A percentile compares a stretch with the other conserved stretches of the same genome.
Conservation (phyloP, 2,888 invertebrate species). For the Leptarthrus brevirostris region DNA sequence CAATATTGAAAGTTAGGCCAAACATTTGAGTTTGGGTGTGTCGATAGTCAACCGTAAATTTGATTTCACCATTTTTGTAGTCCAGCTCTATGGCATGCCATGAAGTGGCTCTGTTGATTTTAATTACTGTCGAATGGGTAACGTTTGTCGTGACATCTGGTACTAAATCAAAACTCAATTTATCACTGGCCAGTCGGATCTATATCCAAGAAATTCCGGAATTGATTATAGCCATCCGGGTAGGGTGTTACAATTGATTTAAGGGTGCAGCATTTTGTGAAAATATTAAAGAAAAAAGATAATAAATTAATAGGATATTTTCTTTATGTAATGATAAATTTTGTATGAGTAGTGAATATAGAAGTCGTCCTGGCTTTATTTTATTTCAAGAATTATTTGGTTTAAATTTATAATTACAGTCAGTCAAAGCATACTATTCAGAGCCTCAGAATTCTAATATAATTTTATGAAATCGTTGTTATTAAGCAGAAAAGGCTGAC, state of each 20-base stretch:
- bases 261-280: background rate
- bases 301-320: background rate
- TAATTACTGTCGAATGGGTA: constrained; percentile 82
- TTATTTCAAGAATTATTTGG: too few relatives aligned
- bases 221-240: background rate
- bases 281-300: background rate
- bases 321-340: too few relatives aligned
- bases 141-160: constrained; percentile 81
- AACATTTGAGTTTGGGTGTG: constrained; percentile 78
- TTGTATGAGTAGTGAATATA: too few relatives aligned
- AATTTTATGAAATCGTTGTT: too few relatives aligned
- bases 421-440: too few relatives aligned
- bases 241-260: background rate
- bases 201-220: constrained; percentile 59
- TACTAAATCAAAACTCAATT: constrained; percentile 84
- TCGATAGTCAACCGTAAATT: constrained; percentile 80
- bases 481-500: too few relatives aligned
- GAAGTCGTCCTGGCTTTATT: too few relatives aligned
- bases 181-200: constrained; percentile 85
- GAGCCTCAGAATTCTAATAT: too few relatives aligned
- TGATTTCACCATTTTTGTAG: constrained; percentile 79
- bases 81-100: constrained; percentile 87
- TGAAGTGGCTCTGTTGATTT: constrained; percentile 81
- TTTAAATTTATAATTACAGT: too few relatives aligned
- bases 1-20: constrained; percentile 75